Percentiles rank a stretch among this genome's conserved stretches.
Evolutionary conservation across 2,113 vertebrate species (phyloP).

Genomic region (Dicaeum eximium): DNA sequence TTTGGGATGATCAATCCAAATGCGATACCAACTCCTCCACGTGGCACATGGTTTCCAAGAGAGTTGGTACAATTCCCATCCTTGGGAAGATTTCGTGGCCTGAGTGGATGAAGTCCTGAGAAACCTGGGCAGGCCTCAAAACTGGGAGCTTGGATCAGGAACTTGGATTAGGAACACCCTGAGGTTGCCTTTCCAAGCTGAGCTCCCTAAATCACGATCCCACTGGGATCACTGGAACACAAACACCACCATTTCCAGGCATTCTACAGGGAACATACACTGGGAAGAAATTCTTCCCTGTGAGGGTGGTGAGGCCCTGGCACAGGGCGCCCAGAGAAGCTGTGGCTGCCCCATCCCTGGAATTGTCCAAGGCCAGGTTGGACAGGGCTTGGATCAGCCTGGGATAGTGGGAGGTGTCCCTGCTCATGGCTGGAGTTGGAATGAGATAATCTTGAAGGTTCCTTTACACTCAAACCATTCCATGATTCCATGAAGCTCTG

Average conservation of each 20-base stretch:
- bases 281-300: not conserved
- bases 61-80: not conserved
- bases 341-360: not conserved
- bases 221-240: not conserved
- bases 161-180: not conserved
- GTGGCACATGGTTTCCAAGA: not conserved
- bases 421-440: accelerated
- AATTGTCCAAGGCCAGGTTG: not conserved
- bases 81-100: not conserved
- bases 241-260: not conserved
- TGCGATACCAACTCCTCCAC: not conserved
- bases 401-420: not conserved
- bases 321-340: not conserved
- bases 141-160: not conserved
- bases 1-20: not conserved
- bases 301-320: accelerated
- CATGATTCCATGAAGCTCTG: not conserved
- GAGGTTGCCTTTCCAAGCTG: not conserved
- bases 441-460: accelerated
- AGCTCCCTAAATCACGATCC: not conserved
- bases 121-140: not conserved
- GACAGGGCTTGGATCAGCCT: accelerated
- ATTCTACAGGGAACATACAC: not conserved
- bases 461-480: not conserved
- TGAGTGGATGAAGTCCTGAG: not conserved